Evolutionary conservation across 2,113 vertebrate genomes (phyloP), one percentile per base, ranked within the genome.

Genomic region (Rafetus swinhoei): DNA sequence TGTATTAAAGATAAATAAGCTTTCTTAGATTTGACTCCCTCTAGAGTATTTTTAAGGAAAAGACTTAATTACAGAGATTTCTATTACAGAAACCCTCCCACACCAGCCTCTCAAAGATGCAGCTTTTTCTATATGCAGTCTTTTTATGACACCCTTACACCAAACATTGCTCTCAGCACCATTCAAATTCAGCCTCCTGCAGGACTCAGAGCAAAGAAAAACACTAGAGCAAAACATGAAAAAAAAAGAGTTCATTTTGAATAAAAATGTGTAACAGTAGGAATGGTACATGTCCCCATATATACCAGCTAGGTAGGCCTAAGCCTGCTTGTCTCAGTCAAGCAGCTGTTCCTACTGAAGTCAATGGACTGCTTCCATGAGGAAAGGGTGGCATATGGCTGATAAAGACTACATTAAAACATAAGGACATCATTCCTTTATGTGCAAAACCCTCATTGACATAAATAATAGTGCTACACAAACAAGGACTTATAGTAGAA

Each of bases 21-120:
- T 99, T 98, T 98, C 97, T 98, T 98, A 99, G 98, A 98, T 97
- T 98, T 99, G 98, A 99, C 99, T 98, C 99, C 99, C 99, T 99
- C 99, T 99, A 99, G 99, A 99, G 99, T 99, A 97, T 95, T 97
- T 96, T 97, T 90, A 90, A 97, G 91, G 98, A 98, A 98, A 97
- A 98, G 95, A 97, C 97, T 95, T 96, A 85, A 94, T 88, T 80
- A 59, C 39, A 80, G 76, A 95, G 52, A 95, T 94, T 85, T 91
- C 86, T 79, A 89, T 76, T 89, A 79, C 83, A 96, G 90, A 84
- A 93, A 62, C 16, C 35, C 69, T 85, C 45, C 16, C 86, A 12
- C 1, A 0, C 32, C 25, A 90, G 55, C 90, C 35, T 45, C 52
- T 69, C 13, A 0, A 1, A 95, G 90, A 83, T 9, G 57, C 18